phyloP scores from a whole-genome alignment of 2,113 vertebrate species.

The Tupaia tana region DNA sequence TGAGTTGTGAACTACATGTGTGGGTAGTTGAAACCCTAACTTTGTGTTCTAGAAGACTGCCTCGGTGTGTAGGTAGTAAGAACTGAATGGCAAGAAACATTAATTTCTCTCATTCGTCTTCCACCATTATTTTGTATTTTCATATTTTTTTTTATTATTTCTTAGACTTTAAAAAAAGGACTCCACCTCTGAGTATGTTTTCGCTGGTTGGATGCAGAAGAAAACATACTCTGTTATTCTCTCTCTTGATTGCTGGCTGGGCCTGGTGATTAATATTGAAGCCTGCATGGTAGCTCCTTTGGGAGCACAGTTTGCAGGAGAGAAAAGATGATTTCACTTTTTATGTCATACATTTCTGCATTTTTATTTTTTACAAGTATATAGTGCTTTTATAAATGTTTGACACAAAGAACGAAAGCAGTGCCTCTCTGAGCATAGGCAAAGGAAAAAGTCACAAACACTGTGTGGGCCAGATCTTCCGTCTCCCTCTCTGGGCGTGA shows the following conservation, averaged over 20 bases:
- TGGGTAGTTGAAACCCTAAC: slow-evolving; percentile 35
- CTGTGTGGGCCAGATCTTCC: rapidly evolving
- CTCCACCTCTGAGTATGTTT: neutral
- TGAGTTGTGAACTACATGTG: neutral
- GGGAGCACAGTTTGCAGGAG: neutral
- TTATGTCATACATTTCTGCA: rapidly evolving
- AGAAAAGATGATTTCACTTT: neutral
- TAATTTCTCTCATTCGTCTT: neutral
- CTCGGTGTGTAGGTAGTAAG: neutral
- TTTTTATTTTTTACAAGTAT: neutral
- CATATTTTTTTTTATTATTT: neutral
- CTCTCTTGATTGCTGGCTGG: rapidly evolving
- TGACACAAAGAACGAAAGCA: neutral
- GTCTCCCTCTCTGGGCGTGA: rapidly evolving
- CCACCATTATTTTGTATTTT: neutral
- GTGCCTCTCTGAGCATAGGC: rapidly evolving
- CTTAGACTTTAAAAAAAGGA: neutral
- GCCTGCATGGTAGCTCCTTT: rapidly evolving
- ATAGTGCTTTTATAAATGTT: neutral
- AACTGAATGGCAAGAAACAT: neutral
- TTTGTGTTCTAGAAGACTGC: neutral
- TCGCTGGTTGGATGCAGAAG: rapidly evolving
- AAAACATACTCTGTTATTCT: rapidly evolving
- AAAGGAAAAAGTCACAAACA: rapidly evolving
- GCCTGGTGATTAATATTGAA: rapidly evolving